These are phyloP conservation scores for Oppia nitens DNA, from an alignment of 1,140 invertebrate species.

Conservation along the genomic window DNA sequence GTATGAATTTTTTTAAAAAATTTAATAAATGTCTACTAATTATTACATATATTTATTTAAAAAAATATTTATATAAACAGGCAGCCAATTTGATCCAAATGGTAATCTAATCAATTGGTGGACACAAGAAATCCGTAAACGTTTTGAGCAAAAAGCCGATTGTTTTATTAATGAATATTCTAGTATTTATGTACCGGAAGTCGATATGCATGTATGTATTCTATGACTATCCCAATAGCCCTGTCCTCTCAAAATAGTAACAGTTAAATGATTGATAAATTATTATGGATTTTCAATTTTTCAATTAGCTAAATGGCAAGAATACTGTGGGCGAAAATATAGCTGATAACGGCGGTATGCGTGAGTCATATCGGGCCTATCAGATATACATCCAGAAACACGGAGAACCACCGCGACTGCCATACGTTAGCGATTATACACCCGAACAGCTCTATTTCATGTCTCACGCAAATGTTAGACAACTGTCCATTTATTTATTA, in stretches of 20 bases:
- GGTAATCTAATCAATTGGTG: slow-evolving; percentile 35
- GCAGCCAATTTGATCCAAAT: slow-evolving; percentile 69
- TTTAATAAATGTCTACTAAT: too few species aligned
- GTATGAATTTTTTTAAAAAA: not conserved
- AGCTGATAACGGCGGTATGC: slow-evolving; percentile 42
- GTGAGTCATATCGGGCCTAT: slow-evolving; percentile 34
- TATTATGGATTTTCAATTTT: too few species aligned
- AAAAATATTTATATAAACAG: slow-evolving; percentile 22
- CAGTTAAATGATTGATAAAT: not conserved
- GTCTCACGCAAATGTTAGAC: too few species aligned
- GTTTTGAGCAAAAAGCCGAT: slow-evolving; percentile 18
- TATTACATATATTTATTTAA: too few species aligned
- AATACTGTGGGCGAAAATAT: slow-evolving; percentile 35
- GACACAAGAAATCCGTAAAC: slow-evolving; percentile 23
- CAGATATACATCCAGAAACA: slow-evolving; percentile 18
- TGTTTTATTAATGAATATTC: slow-evolving; percentile 29
- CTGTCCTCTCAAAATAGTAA: not conserved
- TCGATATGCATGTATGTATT: not conserved
- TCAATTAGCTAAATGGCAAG: slow-evolving; percentile 30
- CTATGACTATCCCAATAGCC: not conserved
- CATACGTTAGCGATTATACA: slow-evolving; percentile 47
- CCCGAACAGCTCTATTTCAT: slow-evolving; percentile 77
- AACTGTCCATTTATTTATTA: too few species aligned
- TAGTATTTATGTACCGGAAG: not conserved
- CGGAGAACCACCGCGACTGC: slow-evolving; percentile 35